Evolutionary conservation across 2,888 invertebrate species (phyloP).

Genomic region (Aelia acuminata): DNA sequence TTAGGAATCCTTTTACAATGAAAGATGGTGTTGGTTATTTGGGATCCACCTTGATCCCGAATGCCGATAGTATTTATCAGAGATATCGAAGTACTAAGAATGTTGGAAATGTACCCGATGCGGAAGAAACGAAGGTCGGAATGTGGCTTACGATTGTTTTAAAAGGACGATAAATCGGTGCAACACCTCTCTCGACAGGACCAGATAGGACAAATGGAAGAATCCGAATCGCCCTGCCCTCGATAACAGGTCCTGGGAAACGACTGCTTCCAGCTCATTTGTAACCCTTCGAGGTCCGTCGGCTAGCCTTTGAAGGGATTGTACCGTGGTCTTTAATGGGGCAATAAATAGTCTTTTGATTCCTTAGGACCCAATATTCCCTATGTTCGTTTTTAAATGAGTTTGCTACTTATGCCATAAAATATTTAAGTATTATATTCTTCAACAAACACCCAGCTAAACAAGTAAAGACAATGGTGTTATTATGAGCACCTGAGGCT

Average conservation of each 20-base stretch:
- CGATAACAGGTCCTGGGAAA: constrained; percentile 4
- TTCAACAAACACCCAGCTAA: no score
- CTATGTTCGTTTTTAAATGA: no score
- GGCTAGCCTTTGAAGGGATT: background rate
- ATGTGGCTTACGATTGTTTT: constrained; percentile 1
- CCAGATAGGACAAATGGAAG: background rate
- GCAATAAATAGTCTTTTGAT: background rate
- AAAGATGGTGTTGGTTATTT: background rate
- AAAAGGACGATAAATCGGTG: constrained; percentile 4
- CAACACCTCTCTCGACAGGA: background rate
- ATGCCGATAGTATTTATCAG: background rate
- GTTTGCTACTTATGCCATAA: no score
- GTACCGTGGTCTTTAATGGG: background rate
- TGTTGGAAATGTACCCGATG: background rate
- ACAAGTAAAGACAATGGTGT: no score
- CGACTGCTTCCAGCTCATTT: background rate
- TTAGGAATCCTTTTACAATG: background rate
- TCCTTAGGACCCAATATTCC: background rate
- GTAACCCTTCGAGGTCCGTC: background rate
- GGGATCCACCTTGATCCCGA: background rate
- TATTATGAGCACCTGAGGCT: no score
- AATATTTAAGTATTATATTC: no score
- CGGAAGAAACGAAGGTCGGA: background rate
- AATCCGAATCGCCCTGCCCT: background rate
- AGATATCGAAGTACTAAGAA: background rate